These are phyloP conservation scores for Galemys pyrenaicus DNA, from an alignment of 2,113 vertebrate genomes.

Conservation along the genomic window DNA sequence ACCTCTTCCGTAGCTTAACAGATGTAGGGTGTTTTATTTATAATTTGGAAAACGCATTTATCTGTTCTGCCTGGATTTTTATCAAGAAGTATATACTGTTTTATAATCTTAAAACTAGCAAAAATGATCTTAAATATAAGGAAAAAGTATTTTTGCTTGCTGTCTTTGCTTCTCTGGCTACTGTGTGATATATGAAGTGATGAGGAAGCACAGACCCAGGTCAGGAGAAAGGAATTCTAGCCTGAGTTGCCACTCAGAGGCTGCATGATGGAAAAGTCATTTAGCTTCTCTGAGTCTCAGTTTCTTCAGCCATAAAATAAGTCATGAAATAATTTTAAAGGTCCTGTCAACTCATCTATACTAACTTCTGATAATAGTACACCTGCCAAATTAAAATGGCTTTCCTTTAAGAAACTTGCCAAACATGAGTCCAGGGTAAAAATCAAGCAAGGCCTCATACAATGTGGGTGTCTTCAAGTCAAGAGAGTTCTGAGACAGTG, in stretches of 20 bases:
- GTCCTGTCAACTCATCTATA: neutral
- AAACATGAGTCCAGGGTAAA: neutral
- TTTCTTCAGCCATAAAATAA: neutral
- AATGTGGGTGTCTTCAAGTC: neutral
- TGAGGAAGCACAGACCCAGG: neutral
- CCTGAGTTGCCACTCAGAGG: too few species aligned
- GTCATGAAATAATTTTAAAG: neutral
- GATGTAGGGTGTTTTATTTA: neutral
- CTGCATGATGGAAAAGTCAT: neutral
- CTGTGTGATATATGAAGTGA: too few species aligned
- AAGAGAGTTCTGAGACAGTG: neutral
- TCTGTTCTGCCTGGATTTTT: neutral
- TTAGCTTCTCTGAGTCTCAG: neutral
- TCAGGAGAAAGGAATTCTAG: neutral
- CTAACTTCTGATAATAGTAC: neutral
- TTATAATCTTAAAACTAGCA: constrained; percentile 23
- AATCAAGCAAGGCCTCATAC: neutral
- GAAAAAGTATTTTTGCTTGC: neutral
- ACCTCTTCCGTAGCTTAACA: neutral
- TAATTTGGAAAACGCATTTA: neutral
- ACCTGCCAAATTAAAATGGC: neutral
- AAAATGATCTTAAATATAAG: neutral
- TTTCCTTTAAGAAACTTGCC: neutral
- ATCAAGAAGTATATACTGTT: neutral
- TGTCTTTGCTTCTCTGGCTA: neutral